These are phyloP conservation scores for Fragum sueziense DNA, from an alignment of 2,888 invertebrate species.

Conservation along the genomic window DNA sequence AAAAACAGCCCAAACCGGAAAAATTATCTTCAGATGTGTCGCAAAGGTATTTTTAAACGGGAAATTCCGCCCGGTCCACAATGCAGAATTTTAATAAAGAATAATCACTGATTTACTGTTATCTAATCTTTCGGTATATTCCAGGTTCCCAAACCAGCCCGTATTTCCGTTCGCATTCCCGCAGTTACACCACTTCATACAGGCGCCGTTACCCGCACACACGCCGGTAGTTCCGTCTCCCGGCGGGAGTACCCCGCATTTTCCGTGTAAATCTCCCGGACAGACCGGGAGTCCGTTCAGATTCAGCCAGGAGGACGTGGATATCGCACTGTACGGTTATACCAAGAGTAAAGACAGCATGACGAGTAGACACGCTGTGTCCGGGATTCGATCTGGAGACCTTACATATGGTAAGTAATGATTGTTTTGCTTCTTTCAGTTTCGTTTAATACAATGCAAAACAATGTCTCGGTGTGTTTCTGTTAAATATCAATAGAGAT, in stretches of 20 bases:
- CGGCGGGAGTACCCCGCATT: background rate
- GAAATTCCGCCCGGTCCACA: too few relatives aligned
- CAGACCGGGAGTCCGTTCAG: conserved; percentile 56
- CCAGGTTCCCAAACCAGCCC: conserved; percentile 19
- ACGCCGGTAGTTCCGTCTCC: conserved; percentile 15
- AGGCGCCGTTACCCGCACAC: conserved; percentile 14
- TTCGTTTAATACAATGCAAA: too few relatives aligned
- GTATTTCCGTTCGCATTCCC: conserved; percentile 26
- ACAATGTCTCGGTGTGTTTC: too few relatives aligned
- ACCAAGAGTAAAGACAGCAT: conserved; percentile 69
- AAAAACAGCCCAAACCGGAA: too few relatives aligned
- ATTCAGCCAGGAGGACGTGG: conserved; percentile 77
- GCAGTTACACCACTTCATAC: conserved; percentile 22
- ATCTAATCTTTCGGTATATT: too few relatives aligned
- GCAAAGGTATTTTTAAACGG: too few relatives aligned
- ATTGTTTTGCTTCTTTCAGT: too few relatives aligned
- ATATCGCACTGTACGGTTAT: conserved; percentile 80
- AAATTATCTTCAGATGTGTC: too few relatives aligned
- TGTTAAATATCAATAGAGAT: too few relatives aligned
- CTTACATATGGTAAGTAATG: conserved; percentile 79
- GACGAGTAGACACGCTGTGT: conserved; percentile 77
- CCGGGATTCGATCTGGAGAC: conserved; percentile 76
- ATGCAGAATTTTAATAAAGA: too few relatives aligned
- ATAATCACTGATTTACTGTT: too few relatives aligned
- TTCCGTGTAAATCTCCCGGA: background rate